Conservation (phyloP, 1,140 invertebrate genomes). For the Xylocopa sonorina region DNA sequence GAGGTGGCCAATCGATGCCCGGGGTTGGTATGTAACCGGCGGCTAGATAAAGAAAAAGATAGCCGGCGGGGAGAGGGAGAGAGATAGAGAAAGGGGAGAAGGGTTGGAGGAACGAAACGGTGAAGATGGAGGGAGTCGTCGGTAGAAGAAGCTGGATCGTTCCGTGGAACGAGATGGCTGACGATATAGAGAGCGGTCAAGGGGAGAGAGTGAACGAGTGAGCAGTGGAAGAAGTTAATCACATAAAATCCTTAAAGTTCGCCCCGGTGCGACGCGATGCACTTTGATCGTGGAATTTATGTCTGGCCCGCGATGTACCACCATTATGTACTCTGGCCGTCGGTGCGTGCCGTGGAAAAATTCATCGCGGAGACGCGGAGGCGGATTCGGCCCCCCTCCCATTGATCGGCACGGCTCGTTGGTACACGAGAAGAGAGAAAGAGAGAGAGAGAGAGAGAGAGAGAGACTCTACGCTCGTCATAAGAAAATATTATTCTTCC, state of each 20-base stretch:
- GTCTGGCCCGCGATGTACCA: conserved; percentile 66
- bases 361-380: conserved; percentile 63
- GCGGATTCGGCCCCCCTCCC: conserved; percentile 49
- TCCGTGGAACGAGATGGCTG: conserved; percentile 17
- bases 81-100: background rate
- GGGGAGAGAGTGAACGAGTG: conserved; percentile 6
- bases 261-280: conserved; percentile 63
- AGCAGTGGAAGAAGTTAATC: conserved; percentile 68
- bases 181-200: conserved; percentile 7
- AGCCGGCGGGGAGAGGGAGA: background rate
- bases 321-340: conserved; percentile 69
- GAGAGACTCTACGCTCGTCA: conserved; percentile 52
- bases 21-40: conserved; percentile 4
- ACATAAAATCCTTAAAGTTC: conserved; percentile 74
- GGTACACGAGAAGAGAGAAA: conserved; percentile 45
- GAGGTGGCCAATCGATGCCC: conserved; percentile 50
- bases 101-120: background rate
- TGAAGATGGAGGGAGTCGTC: conserved; percentile 10
- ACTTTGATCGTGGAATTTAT: conserved; percentile 73
- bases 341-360: conserved; percentile 69
- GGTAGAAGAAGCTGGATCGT: conserved; percentile 27
- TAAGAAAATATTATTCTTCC: conserved; percentile 71
- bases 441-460: no score
- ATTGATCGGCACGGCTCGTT: conserved; percentile 53
- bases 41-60: conserved; percentile 44